Base-by-base conservation (phyloP, 2,113 vertebrate species). In the Cebidichthys violaceus region DNA sequence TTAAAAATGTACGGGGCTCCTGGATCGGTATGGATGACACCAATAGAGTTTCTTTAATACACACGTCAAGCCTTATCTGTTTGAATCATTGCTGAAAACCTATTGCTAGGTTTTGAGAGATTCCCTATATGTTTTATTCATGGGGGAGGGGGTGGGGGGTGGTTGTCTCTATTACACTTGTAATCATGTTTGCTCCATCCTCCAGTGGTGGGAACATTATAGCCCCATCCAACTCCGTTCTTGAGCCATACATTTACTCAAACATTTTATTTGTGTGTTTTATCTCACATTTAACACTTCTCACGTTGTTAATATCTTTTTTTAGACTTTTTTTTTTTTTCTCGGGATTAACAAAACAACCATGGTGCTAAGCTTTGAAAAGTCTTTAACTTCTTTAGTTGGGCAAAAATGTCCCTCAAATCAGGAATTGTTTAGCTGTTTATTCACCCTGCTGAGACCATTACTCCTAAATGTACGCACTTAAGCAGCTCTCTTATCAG, bases 291-390 rank as follows among this genome's bases (percentile, higher is more conserved):
- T 78, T 79, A 76, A 77, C 69, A 72, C 39, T 73, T 89, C 27
- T 79, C 45, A 29, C 41, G 2, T 87, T 78, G 69, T 77, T 83
- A 65, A 82, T 79, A 29, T 45, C 80, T 75, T 41, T 60, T 84
- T 81, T 78, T 59, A 73, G 59, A 77, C 39, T 66, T 33, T 4
- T 18, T 41, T 75, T 59, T 64, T 75, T 77, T 77, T 62, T 79
- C 73, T 77, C 33, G 9, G 50, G 41, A 77, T 83, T 84, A 88
- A 87, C 73, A 85, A 76, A 84, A 84, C 61, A 84, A 88, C 78
- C 88, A 89, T 88, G 93, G 93, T 94, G 94, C 94, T 94, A 92
- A 91, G 79, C 88, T 92, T 88, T 84, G 70, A 90, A 82, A 80
- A 75, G 47, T 86, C 72, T 85, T 81, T 79, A 62, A 79, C 39